Percentiles rank a stretch among this genome's conserved stretches.
Conservation (phyloP, 1,140 invertebrate genomes). For the Lethrus apterus region DNA sequence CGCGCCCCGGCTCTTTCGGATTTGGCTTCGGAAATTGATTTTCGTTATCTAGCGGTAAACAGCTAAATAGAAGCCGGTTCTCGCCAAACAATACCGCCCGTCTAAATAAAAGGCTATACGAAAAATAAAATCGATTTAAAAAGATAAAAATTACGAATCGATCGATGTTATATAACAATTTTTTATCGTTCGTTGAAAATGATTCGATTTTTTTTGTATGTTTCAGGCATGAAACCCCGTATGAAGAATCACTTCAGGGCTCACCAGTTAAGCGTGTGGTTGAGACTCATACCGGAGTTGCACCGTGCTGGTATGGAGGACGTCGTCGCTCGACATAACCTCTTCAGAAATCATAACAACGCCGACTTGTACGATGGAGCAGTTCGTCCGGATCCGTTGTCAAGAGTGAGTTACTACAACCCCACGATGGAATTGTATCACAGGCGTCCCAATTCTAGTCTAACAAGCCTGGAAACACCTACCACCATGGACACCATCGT, state of each 20-base stretch:
- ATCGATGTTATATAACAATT: no score
- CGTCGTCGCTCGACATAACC: conserved; percentile 72
- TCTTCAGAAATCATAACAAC: conserved; percentile 76
- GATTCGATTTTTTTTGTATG: conserved; percentile 23
- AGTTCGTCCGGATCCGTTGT: conserved; percentile 70
- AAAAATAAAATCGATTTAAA: no score
- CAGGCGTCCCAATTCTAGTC: conserved; percentile 46
- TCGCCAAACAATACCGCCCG: no score
- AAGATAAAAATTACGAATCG: no score
- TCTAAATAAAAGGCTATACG: no score
- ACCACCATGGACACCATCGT: conserved; percentile 53
- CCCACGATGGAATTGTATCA: conserved; percentile 50
- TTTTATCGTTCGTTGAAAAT: no score
- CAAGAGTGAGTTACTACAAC: conserved; percentile 49
- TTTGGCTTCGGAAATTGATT: no score
- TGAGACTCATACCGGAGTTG: conserved; percentile 85
- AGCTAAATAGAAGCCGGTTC: no score
- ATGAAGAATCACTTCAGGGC: conserved; percentile 91
- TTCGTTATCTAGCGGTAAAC: no score
- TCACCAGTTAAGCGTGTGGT: conserved; percentile 90
- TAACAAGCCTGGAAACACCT: conserved; percentile 44
- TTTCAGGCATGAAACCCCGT: conserved; percentile 76
- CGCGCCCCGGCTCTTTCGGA: no score
- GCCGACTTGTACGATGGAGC: conserved; percentile 72
- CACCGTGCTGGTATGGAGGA: conserved; percentile 84